These are phyloP conservation scores for Trissolcus japonicus DNA, from an alignment of 2,888 invertebrate genomes.

Conservation along the genomic window DNA sequence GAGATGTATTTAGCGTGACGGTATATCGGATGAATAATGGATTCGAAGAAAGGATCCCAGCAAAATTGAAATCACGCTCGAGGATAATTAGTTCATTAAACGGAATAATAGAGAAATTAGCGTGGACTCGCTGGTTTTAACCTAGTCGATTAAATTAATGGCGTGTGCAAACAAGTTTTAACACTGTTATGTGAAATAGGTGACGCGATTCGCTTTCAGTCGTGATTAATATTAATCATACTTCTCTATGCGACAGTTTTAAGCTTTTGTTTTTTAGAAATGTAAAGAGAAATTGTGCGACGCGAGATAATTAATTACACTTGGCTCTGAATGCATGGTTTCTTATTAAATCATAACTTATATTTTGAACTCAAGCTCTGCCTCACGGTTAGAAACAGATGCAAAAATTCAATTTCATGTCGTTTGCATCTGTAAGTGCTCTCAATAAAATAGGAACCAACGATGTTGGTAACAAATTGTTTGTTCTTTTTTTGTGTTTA, in stretches of 20 bases:
- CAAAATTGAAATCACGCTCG: slow-evolving; percentile 4
- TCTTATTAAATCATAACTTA: background rate
- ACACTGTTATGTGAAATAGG: slow-evolving; percentile 26
- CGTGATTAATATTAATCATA: slow-evolving; percentile 25
- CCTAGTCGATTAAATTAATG: slow-evolving; percentile 7
- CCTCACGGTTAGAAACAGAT: too few relatives aligned
- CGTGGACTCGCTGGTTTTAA: slow-evolving; percentile 15
- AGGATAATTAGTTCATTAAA: slow-evolving; percentile 18
- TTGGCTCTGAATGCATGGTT: background rate
- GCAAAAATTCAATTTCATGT: too few relatives aligned
- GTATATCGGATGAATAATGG: slow-evolving; percentile 22
- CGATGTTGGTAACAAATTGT: too few relatives aligned
- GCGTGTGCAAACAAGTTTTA: slow-evolving; percentile 3
- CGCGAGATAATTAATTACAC: too few relatives aligned
- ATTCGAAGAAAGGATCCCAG: slow-evolving; percentile 22
- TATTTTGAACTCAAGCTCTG: too few relatives aligned
- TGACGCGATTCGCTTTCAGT: slow-evolving; percentile 33
- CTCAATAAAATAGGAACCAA: too few relatives aligned
- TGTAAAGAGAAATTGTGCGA: slow-evolving; percentile 21
- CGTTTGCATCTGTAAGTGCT: too few relatives aligned
- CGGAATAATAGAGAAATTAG: slow-evolving; percentile 38
- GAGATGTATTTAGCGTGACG: background rate
- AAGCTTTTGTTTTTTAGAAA: slow-evolving; percentile 29
- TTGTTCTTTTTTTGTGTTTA: too few relatives aligned
- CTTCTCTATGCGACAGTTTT: slow-evolving; percentile 25